Evolutionary conservation across 2,888 invertebrate species (phyloP), one percentile per base, ranked within the genome.

Genomic region (Agrypnus murinus): DNA sequence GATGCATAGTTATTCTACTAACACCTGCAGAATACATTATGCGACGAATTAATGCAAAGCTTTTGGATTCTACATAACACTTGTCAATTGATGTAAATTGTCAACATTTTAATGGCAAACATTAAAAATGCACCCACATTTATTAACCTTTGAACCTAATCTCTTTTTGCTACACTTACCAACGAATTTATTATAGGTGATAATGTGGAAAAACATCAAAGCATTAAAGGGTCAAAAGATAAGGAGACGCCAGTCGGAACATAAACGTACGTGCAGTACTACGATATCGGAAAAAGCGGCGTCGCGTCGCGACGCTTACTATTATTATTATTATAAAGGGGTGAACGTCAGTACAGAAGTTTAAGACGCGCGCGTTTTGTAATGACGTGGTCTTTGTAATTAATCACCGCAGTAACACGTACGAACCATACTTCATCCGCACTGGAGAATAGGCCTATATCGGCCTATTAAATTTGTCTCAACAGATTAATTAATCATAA

Each of bases 401-500:
- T 25, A 25, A 25, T 25, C 25, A 25, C 25, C 25, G 25, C 25
- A 25, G 25, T 25, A 25, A 25, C 25, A 25, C 25, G 25, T 25
- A 25, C 38, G 7, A 2, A 38, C 38, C 25, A 5, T 25, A 25
- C 25, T 5, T 25, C 25, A 25, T 5, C 25, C 25, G 25, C 25
- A 5, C 25, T 3, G 25, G 25, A 25, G 7, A 7, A 34, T 34
- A 10, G 12, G 3, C 25, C 25, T 25, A 25, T 25, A 25, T 25
- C 25, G 25, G 25, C 19, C 32, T 32, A 12, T 12, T 31, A 53
- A 53, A 53, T 53, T 53, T 53, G 50, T 32, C 50, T 12, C 32
- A 14, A 25, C 50, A 17, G 32, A 32, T 12, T 53, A 53, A 53
- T 53, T 53, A 53, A 53, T 53, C 50, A 53, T 53, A 53, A 9